Evolutionary conservation across 2,797 vertebrate species (phyloP).

Genomic region (Forpus xanthops): DNA sequence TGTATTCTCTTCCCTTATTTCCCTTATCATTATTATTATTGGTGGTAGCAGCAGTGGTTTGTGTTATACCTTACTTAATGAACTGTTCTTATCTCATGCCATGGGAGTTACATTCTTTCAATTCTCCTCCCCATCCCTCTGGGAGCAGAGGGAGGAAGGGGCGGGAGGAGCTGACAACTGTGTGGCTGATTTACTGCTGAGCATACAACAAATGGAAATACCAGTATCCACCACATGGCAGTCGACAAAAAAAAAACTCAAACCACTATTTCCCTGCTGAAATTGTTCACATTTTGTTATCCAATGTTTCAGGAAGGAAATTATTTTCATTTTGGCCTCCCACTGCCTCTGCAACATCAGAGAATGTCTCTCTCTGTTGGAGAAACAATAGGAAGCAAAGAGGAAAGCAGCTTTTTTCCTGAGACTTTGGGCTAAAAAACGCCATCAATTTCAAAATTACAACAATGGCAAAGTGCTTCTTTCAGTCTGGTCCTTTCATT

Average conservation of each 20-base stretch:
- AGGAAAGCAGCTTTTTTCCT: conserved; percentile 64
- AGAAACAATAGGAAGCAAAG: conserved; percentile 65
- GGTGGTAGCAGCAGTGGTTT: no score
- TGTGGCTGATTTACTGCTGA: no score
- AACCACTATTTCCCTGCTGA: conserved; percentile 16
- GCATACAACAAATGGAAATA: background rate
- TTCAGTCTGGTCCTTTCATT: conserved; percentile 68
- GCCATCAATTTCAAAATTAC: conserved; percentile 69
- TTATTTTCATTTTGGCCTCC: conserved; percentile 58
- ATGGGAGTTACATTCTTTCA: no score
- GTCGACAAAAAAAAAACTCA: background rate
- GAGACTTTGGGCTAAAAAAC: conserved; percentile 64
- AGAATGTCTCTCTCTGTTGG: conserved; percentile 53
- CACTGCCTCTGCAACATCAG: conserved; percentile 49
- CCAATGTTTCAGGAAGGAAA: conserved; percentile 58
- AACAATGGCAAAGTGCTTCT: conserved; percentile 65
- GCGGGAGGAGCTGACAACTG: no score
- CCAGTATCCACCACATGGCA: conserved; percentile 2
- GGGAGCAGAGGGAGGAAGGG: no score
- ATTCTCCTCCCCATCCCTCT: no score
- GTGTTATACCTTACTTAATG: no score
- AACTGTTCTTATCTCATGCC: no score
- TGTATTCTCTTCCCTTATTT: no score
- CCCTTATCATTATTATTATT: no score
- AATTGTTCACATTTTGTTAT: conserved; percentile 61